Evolutionary conservation across 2,113 vertebrate species (phyloP).

Genomic region (Polyodon spathula): DNA sequence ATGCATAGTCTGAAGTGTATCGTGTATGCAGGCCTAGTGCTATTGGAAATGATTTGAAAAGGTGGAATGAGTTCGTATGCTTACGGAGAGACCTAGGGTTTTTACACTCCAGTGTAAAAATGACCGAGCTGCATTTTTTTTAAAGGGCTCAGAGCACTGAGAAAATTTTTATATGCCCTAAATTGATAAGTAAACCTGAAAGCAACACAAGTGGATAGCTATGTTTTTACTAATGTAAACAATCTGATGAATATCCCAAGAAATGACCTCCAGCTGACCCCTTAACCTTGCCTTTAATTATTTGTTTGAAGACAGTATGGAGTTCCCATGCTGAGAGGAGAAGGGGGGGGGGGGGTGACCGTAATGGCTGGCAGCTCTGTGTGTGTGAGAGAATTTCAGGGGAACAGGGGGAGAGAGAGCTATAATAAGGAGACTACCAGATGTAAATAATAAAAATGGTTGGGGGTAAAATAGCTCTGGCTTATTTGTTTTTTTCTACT

Average conservation of each 20-base stretch:
- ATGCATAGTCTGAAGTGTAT: background rate
- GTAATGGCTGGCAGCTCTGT: conserved; percentile 67
- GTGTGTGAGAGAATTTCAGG: conserved; percentile 36
- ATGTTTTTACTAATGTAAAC: conserved; percentile 72
- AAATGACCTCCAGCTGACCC: conserved; percentile 88
- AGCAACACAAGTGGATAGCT: no score
- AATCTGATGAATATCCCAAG: conserved; percentile 89
- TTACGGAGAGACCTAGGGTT: conserved; percentile 1
- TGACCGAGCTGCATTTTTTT: conserved; percentile 3
- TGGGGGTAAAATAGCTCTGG: conserved; percentile 51
- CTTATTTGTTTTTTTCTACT: no score
- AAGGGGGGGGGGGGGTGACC: no score
- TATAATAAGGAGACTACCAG: conserved; percentile 81
- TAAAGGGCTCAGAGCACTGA: background rate
- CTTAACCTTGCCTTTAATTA: conserved; percentile 96
- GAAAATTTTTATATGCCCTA: conserved; percentile 13
- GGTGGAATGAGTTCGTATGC: conserved; percentile 9
- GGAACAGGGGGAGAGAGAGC: conserved; percentile 52
- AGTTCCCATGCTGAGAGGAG: conserved; percentile 87
- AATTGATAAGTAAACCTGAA: conserved; percentile 31
- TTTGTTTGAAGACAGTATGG: conserved; percentile 99
- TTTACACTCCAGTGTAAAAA: conserved; percentile 12
- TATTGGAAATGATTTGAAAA: background rate
- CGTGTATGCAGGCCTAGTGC: background rate
- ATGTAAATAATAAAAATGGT: conserved; percentile 91